A percentile compares a stretch with the other conserved stretches of the same genome.
Evolutionary conservation across 2,888 invertebrate genomes (phyloP).

Genomic region (Portevinia maculata): DNA sequence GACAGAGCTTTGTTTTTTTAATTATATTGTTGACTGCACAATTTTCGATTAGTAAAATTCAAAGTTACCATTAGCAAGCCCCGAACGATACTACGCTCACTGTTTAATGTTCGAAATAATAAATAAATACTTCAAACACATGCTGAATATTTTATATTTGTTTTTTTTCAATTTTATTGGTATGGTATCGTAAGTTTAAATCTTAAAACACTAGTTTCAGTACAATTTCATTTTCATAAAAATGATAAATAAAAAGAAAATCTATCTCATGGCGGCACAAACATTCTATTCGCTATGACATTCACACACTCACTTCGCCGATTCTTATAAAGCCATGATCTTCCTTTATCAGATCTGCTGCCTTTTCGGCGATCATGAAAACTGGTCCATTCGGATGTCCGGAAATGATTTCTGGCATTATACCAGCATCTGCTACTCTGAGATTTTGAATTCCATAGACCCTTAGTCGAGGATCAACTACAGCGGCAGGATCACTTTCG

Average conservation of each 20-base stretch:
- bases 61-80: background rate
- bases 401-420: conserved; percentile 84
- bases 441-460: conserved; percentile 84
- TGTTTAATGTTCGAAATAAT: background rate
- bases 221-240: conserved; percentile 62
- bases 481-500: conserved; percentile 84
- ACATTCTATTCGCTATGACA: conserved; percentile 47
- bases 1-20: background rate
- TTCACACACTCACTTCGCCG: conserved; percentile 16
- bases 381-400: conserved; percentile 85
- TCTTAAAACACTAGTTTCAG: conserved; percentile 66
- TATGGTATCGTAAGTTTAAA: conserved; percentile 28
- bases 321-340: conserved; percentile 81
- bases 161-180: conserved; percentile 46
- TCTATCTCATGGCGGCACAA: conserved; percentile 16
- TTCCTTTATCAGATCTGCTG: conserved; percentile 84
- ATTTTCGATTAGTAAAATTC: background rate
- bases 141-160: background rate
- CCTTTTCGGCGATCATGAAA: conserved; percentile 85
- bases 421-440: conserved; percentile 84
- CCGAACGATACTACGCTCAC: background rate
- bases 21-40: background rate
- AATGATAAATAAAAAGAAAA: conserved; percentile 56
- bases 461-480: conserved; percentile 86
- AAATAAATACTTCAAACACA: background rate